Conservation (phyloP, 1,140 invertebrate species). For the Drosophila busckii region DNA sequence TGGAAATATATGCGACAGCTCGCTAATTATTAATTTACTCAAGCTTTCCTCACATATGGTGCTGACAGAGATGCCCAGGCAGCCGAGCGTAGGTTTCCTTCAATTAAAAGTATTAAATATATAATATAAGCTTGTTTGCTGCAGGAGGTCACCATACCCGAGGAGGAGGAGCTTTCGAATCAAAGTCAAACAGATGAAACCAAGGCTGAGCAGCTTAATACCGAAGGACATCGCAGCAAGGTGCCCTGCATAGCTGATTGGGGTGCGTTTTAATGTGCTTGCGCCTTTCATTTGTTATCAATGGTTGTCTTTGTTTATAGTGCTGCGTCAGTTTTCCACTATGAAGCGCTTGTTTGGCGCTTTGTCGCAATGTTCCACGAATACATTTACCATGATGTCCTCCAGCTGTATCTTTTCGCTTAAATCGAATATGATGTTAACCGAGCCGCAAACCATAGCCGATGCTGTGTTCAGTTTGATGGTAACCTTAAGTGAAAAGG, state of each 20-base stretch:
- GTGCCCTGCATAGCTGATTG: slow-evolving; percentile 87
- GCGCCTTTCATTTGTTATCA: slow-evolving; percentile 50
- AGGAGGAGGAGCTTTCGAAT: slow-evolving; percentile 74
- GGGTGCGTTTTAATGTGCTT: slow-evolving; percentile 32
- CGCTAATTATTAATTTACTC: slow-evolving; percentile 84
- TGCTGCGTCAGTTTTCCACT: slow-evolving; percentile 87
- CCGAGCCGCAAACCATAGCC: slow-evolving; percentile 83
- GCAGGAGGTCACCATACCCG: slow-evolving; percentile 73
- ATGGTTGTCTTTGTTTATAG: slow-evolving; percentile 61
- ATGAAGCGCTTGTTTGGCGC: slow-evolving; percentile 90
- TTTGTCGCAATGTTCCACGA: slow-evolving; percentile 85
- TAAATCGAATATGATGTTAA: slow-evolving; percentile 78
- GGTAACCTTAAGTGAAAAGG: slow-evolving; percentile 84
- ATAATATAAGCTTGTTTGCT: neutral
- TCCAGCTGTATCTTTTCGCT: slow-evolving; percentile 57
- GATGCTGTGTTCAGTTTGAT: slow-evolving; percentile 92
- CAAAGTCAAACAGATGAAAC: slow-evolving; percentile 88
- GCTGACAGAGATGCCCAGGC: slow-evolving; percentile 82
- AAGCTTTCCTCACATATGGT: slow-evolving; percentile 85
- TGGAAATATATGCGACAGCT: slow-evolving; percentile 82
- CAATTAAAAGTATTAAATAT: too few relatives aligned
- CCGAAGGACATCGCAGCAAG: slow-evolving; percentile 78
- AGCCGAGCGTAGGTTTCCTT: slow-evolving; percentile 48
- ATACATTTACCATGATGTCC: slow-evolving; percentile 82
- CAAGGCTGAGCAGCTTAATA: slow-evolving; percentile 85